These are phyloP conservation scores for Poeciliopsis prolifica DNA, from an alignment of 2,113 vertebrate species.

Conservation along the genomic window DNA sequence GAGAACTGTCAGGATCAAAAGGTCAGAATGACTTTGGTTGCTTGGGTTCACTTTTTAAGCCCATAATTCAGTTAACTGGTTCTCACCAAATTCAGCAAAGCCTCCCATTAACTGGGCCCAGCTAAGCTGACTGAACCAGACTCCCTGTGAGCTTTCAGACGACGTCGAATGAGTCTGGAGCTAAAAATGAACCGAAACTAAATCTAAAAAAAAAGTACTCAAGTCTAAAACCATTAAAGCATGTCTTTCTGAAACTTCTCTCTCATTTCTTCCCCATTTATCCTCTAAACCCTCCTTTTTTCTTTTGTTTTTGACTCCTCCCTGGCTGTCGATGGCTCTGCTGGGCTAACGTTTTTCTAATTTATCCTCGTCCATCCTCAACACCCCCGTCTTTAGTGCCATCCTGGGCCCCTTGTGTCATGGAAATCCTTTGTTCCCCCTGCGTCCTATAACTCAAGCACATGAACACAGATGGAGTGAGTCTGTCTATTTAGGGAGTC, in stretches of 20 bases:
- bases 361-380: conserved; percentile 42
- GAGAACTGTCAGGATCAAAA: conserved; percentile 17
- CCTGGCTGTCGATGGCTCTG: conserved; percentile 31
- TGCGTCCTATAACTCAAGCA: conserved; percentile 45
- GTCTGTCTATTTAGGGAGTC: conserved; percentile 34
- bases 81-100: conserved; percentile 10
- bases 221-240: conserved; percentile 74
- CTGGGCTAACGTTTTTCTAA: conserved; percentile 47
- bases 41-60: conserved; percentile 30
- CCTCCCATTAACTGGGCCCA: conserved; percentile 43
- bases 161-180: conserved; percentile 47
- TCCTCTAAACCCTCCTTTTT: conserved; percentile 56
- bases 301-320: conserved; percentile 52
- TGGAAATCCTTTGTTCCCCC: conserved; percentile 71
- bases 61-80: conserved; percentile 50
- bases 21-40: conserved; percentile 47
- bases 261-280: conserved; percentile 64
- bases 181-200: conserved; percentile 27
- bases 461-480: conserved; percentile 60
- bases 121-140: conserved; percentile 54
- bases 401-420: conserved; percentile 67
- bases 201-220: conserved; percentile 51
- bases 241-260: conserved; percentile 62
- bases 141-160: conserved; percentile 47
- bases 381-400: conserved; percentile 2